phyloP scores from a whole-genome alignment of 2,797 vertebrate genomes.

The Enteromius afrohamiltoni region DNA sequence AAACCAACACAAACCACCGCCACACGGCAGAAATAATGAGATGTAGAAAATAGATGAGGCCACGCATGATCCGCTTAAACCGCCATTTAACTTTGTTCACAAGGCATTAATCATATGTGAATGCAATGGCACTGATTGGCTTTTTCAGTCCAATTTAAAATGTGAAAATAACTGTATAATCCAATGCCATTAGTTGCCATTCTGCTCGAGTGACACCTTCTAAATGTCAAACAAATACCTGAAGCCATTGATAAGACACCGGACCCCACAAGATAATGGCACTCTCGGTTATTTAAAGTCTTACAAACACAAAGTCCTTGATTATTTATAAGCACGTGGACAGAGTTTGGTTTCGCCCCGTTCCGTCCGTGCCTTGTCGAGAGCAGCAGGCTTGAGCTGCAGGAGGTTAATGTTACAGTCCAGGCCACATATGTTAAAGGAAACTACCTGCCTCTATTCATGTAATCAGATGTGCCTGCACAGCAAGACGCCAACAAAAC shows the following conservation, averaged over 20 bases:
- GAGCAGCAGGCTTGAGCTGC: slow-evolving; percentile 56
- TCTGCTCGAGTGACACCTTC: slow-evolving; percentile 53
- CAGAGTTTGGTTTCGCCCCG: background rate
- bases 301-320: slow-evolving; percentile 2
- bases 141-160: slow-evolving; percentile 69
- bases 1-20: slow-evolving; percentile 64
- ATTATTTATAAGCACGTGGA: slow-evolving; percentile 31
- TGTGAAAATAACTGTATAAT: slow-evolving; percentile 65
- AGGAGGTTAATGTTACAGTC: slow-evolving; percentile 61
- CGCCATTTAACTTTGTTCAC: slow-evolving; percentile 75
- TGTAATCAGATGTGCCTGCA: slow-evolving; percentile 53
- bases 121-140: slow-evolving; percentile 66
- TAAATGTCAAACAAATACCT: slow-evolving; percentile 43
- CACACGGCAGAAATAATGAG: slow-evolving; percentile 78
- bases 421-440: slow-evolving; percentile 58
- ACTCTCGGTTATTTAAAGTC: slow-evolving; percentile 16
- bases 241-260: slow-evolving; percentile 25
- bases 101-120: slow-evolving; percentile 78
- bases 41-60: slow-evolving; percentile 80
- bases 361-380: slow-evolving; percentile 17
- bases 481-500: slow-evolving; percentile 52
- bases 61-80: slow-evolving; percentile 77
- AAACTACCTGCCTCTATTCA: slow-evolving; percentile 51
- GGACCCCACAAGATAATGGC: background rate
- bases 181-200: slow-evolving; percentile 74